Conservation (phyloP, 1,140 invertebrate species). For the Drosophila willistoni region DNA sequence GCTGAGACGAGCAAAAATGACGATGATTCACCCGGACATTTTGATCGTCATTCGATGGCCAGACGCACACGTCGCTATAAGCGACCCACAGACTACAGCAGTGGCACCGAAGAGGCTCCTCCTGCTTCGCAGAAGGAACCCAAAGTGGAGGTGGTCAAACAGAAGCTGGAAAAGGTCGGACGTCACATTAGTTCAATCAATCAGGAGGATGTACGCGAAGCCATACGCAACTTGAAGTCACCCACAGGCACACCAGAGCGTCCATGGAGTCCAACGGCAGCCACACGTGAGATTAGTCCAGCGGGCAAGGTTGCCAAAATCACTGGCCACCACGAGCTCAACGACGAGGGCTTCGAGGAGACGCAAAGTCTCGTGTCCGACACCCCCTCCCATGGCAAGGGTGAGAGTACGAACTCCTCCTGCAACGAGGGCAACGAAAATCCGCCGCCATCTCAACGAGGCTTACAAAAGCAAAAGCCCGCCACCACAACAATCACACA, state of each 20-base stretch:
- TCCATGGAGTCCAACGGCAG: slow-evolving; percentile 83
- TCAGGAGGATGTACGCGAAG: slow-evolving; percentile 86
- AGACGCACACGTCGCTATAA: slow-evolving; percentile 92
- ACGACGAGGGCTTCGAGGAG: slow-evolving; percentile 96
- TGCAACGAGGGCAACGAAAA: slow-evolving; percentile 84
- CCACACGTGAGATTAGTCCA: slow-evolving; percentile 65
- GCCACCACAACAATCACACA: slow-evolving; percentile 63
- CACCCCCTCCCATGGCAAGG: slow-evolving; percentile 89
- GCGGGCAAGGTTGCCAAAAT: slow-evolving; percentile 46
- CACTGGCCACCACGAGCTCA: slow-evolving; percentile 87
- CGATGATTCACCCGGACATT: slow-evolving; percentile 87
- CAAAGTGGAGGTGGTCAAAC: slow-evolving; percentile 26
- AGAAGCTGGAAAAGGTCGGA: slow-evolving; percentile 81
- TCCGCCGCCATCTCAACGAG: slow-evolving; percentile 44
- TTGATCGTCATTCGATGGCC: slow-evolving; percentile 92
- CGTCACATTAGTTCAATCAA: slow-evolving; percentile 85
- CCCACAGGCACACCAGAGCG: slow-evolving; percentile 85
- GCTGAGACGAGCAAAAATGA: slow-evolving; percentile 68
- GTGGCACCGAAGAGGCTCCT: slow-evolving; percentile 85
- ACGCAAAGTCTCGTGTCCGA: slow-evolving; percentile 93
- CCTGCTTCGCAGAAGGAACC: slow-evolving; percentile 53
- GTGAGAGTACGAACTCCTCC: slow-evolving; percentile 86
- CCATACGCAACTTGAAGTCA: slow-evolving; percentile 86
- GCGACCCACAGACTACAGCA: slow-evolving; percentile 87
- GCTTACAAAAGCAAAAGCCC: slow-evolving; percentile 59